Evolutionary conservation across 2,888 invertebrate genomes (phyloP).

Genomic region (Tetanocera ferruginea): DNA sequence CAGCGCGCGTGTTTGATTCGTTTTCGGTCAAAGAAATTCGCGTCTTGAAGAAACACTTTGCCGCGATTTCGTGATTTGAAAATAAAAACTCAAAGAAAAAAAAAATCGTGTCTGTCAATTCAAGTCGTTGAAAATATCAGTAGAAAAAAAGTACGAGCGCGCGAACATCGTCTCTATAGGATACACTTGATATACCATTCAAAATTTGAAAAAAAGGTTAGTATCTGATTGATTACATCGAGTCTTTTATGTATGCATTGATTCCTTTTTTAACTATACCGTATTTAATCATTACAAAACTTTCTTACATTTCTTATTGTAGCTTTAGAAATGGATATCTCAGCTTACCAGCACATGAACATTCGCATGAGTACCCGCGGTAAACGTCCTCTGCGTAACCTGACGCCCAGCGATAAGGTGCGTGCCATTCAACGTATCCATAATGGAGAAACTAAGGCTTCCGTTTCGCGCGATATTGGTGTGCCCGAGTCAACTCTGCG

Average conservation of each 20-base stretch:
- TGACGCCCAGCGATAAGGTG: constrained; percentile 83
- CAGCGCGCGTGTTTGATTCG: constrained; percentile 44
- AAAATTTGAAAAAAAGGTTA: no score
- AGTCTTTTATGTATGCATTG: no score
- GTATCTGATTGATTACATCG: no score
- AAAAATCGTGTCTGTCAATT: constrained; percentile 40
- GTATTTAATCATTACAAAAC: no score
- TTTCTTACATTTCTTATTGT: neutral
- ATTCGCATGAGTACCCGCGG: constrained; percentile 76
- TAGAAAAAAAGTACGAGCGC: constrained; percentile 2
- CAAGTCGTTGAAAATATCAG: constrained; percentile 33
- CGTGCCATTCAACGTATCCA: constrained; percentile 85
- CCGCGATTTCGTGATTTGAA: constrained; percentile 39
- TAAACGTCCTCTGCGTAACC: constrained; percentile 81
- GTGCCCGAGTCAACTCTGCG: constrained; percentile 88
- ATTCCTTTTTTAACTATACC: no score
- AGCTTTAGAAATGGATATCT: constrained; percentile 57
- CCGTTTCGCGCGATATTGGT: constrained; percentile 86
- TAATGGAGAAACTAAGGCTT: constrained; percentile 87
- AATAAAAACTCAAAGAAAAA: constrained; percentile 30
- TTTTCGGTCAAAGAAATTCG: constrained; percentile 31
- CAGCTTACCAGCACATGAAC: constrained; percentile 64
- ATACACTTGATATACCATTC: neutral
- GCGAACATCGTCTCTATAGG: constrained; percentile 2
- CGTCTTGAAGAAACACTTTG: constrained; percentile 4